phyloP scores from a whole-genome alignment of 2,888 invertebrate genomes.

The Pollenia amentaria region DNA sequence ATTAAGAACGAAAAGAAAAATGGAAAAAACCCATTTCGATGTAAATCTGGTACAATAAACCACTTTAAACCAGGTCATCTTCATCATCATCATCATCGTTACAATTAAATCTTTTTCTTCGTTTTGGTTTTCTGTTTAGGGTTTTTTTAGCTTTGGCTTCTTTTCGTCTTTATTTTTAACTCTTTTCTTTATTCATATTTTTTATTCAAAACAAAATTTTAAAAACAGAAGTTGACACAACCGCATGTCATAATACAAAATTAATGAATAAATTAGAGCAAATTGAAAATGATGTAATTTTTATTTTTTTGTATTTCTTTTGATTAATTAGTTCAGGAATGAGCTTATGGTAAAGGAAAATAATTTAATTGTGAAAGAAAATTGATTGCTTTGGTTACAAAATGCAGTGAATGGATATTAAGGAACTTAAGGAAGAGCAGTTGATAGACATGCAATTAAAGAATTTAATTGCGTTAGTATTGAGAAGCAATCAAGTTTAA shows the following conservation, averaged over 20 bases:
- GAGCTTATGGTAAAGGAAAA: slow-evolving; percentile 9
- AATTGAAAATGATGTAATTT: slow-evolving; percentile 51
- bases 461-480: background rate
- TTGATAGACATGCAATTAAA: background rate
- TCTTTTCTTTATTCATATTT: slow-evolving; percentile 19
- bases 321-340: background rate
- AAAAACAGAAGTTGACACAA: slow-evolving; percentile 55
- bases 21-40: background rate
- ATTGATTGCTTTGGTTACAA: background rate
- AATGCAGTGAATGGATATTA: background rate
- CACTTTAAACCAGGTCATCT: slow-evolving; percentile 34
- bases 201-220: background rate
- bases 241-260: slow-evolving; percentile 57
- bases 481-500: background rate
- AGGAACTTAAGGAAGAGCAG: background rate
- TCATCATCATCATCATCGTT: background rate
- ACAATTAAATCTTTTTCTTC: slow-evolving; percentile 25
- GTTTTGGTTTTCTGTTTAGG: background rate
- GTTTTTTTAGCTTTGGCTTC: background rate
- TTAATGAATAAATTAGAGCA: slow-evolving; percentile 39
- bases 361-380: slow-evolving; percentile 48
- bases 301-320: background rate
- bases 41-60: slow-evolving; percentile 16
- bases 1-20: background rate
- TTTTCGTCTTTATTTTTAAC: background rate